A percentile compares a stretch with the other conserved stretches of the same genome.
These are phyloP conservation scores for Tribolium madens DNA, from an alignment of 1,140 invertebrate species.

Conservation along the genomic window DNA sequence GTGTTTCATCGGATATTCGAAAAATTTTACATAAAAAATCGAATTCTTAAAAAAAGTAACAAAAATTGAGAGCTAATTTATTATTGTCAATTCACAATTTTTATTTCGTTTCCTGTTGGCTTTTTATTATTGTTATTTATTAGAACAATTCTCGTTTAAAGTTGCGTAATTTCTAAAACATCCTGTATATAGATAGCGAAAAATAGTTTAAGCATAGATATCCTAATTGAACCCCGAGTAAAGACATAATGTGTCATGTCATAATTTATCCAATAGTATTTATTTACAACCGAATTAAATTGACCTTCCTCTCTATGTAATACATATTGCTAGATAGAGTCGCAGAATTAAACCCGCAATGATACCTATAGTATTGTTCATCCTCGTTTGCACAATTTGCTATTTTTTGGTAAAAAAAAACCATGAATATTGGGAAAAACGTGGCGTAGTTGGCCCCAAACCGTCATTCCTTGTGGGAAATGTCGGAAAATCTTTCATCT, in stretches of 20 bases:
- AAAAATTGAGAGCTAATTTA: too few relatives aligned
- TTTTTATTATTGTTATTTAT: too few relatives aligned
- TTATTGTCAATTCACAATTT: too few relatives aligned
- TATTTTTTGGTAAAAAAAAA: background rate
- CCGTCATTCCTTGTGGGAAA: slow-evolving; percentile 60
- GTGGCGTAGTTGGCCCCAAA: slow-evolving; percentile 54
- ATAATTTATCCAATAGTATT: background rate
- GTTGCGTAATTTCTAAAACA: too few relatives aligned
- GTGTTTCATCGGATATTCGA: too few relatives aligned
- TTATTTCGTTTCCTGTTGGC: too few relatives aligned
- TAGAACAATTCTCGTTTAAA: too few relatives aligned
- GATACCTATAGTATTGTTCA: background rate
- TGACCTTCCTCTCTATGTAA: background rate
- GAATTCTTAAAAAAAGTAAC: too few relatives aligned
- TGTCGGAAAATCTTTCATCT: slow-evolving; percentile 41
- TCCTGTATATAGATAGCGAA: too few relatives aligned
- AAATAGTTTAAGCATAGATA: too few relatives aligned
- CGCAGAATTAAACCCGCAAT: background rate
- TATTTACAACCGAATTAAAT: background rate
- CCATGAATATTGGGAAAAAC: slow-evolving; percentile 55
- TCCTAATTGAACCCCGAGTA: too few relatives aligned
- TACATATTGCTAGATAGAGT: background rate
- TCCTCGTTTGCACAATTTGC: background rate
- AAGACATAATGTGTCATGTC: background rate
- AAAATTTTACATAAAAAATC: too few relatives aligned